These are phyloP conservation scores for Diabrotica virgifera DNA, from an alignment of 1,140 invertebrate species.

Conservation along the genomic window DNA sequence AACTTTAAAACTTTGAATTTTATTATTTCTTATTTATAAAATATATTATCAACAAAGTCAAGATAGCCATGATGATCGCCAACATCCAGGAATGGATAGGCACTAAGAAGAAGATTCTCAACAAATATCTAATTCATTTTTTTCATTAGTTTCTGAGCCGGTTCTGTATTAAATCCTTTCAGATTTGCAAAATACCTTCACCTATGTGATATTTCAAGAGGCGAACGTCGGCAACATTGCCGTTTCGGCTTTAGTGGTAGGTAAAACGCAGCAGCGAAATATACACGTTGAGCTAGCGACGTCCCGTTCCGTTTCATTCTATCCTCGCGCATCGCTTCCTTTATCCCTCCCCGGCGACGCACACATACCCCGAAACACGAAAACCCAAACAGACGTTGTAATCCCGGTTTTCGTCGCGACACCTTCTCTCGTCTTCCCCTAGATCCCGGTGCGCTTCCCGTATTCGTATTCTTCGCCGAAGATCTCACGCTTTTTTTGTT, in stretches of 20 bases:
- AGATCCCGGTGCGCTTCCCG: slow-evolving; percentile 1
- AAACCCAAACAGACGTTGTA: neutral
- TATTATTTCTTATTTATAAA: no score
- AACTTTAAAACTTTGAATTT: no score
- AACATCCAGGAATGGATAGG: no score
- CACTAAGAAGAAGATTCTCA: no score
- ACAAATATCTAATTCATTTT: no score
- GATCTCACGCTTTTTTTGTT: neutral
- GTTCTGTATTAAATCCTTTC: no score
- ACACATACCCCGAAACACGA: neutral
- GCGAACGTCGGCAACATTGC: neutral
- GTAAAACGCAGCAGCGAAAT: neutral
- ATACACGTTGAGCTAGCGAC: neutral
- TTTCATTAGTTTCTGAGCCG: no score
- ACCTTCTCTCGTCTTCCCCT: neutral
- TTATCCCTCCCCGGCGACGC: neutral
- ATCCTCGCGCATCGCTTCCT: neutral
- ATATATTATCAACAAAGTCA: no score
- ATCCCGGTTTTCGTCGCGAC: slow-evolving; percentile 1
- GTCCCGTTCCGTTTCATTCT: neutral
- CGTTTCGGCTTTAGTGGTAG: neutral
- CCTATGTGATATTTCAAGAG: no score
- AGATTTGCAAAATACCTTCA: no score
- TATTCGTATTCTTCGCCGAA: neutral
- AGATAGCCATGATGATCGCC: no score